A percentile compares a stretch with the other conserved stretches of the same genome.
Conservation (phyloP, 1,140 invertebrate genomes). For the Dendrolimus kikuchii region DNA sequence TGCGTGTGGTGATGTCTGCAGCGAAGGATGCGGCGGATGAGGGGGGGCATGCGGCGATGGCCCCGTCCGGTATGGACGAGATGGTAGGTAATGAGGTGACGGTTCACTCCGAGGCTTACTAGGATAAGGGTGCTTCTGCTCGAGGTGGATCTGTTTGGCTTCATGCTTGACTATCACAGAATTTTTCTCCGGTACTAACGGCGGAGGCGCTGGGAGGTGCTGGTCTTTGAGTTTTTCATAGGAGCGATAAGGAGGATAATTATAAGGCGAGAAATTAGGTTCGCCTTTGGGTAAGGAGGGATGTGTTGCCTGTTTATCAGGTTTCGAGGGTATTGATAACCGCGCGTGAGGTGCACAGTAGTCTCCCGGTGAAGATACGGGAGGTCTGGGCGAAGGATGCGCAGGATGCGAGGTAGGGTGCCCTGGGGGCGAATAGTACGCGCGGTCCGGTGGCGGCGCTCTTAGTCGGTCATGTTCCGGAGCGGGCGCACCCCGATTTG, state of each 20-base stretch:
- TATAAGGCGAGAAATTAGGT: slow-evolving; percentile 81
- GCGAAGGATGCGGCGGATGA: slow-evolving; percentile 53
- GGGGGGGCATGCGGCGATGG: slow-evolving; percentile 69
- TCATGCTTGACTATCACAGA: slow-evolving; percentile 87
- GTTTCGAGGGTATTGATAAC: slow-evolving; percentile 53
- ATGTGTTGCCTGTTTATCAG: slow-evolving; percentile 74
- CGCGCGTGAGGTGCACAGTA: slow-evolving; percentile 37
- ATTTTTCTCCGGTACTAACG: slow-evolving; percentile 79
- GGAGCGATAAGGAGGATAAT: slow-evolving; percentile 61
- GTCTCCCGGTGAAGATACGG: slow-evolving; percentile 40
- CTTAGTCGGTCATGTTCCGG: slow-evolving; percentile 58
- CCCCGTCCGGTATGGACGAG: slow-evolving; percentile 75
- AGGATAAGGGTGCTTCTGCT: slow-evolving; percentile 76
- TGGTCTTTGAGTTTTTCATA: slow-evolving; percentile 72
- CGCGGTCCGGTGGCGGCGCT: slow-evolving; percentile 41
- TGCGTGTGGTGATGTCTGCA: slow-evolving; percentile 71
- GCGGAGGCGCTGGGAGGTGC: slow-evolving; percentile 74
- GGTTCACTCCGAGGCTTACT: slow-evolving; percentile 76
- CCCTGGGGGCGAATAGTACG: slow-evolving; percentile 39
- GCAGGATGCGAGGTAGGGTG: slow-evolving; percentile 25
- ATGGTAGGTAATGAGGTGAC: slow-evolving; percentile 75
- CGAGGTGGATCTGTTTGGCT: slow-evolving; percentile 74
- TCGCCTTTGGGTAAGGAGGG: slow-evolving; percentile 79
- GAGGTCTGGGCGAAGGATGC: slow-evolving; percentile 65
- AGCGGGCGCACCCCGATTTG: slow-evolving; percentile 37